Evolutionary conservation across 2,797 vertebrate species (phyloP).

Genomic region (Cichlasoma orientale): DNA sequence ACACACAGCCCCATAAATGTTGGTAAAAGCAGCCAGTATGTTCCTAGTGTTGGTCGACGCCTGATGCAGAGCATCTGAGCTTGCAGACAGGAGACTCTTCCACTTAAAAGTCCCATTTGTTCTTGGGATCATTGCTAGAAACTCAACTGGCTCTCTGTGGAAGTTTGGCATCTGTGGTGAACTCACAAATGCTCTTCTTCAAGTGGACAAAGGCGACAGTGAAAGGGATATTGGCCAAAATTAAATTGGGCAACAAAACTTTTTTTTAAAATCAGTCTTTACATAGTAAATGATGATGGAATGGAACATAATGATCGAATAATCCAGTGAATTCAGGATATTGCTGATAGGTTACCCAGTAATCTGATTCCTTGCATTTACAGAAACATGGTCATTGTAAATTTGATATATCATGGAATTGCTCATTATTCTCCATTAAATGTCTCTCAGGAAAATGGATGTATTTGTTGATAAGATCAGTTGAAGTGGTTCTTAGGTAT

Average conservation of each 20-base stretch:
- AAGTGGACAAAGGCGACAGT: background rate
- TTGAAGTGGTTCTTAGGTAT: slow-evolving; percentile 66
- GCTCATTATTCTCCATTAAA: slow-evolving; percentile 35
- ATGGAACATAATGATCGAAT: background rate
- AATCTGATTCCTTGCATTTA: background rate
- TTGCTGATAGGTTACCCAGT: background rate
- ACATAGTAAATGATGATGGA: background rate
- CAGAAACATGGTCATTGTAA: slow-evolving; percentile 8
- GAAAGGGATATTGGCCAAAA: background rate
- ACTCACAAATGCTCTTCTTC: background rate
- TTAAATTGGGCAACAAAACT: background rate
- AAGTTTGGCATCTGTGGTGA: background rate
- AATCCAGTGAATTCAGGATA: background rate
- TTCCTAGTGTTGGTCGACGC: too few species aligned
- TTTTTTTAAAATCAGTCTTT: background rate
- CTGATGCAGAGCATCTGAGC: too few species aligned
- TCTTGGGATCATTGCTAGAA: background rate
- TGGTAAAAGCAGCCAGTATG: too few species aligned
- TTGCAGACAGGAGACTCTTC: too few species aligned
- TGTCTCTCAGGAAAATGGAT: slow-evolving; percentile 44
- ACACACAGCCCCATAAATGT: too few species aligned
- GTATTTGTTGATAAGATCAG: slow-evolving; percentile 68
- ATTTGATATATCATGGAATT: background rate
- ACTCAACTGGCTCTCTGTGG: background rate
- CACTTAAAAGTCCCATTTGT: background rate